A percentile compares a stretch with the other conserved stretches of the same genome.
These are phyloP conservation scores for Papilio helenus DNA, from an alignment of 1,140 invertebrate species.

Conservation along the genomic window DNA sequence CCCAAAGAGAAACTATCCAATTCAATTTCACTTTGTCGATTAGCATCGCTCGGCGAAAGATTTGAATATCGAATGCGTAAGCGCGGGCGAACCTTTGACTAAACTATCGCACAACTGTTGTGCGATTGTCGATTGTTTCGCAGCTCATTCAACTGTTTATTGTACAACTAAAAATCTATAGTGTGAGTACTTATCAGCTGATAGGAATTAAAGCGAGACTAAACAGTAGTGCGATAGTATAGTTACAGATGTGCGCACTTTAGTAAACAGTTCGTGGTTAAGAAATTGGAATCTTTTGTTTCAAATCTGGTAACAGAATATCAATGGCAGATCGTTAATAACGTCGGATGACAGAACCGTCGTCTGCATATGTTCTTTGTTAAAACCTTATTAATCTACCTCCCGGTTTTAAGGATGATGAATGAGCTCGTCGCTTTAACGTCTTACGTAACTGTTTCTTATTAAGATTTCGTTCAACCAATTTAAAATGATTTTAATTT, in stretches of 20 bases:
- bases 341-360: conserved; percentile 13
- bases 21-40: conserved; percentile 36
- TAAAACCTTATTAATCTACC: conserved; percentile 37
- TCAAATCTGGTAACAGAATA: conserved; percentile 6
- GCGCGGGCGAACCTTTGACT: too few species aligned
- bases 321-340: conserved; percentile 34
- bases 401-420: conserved; percentile 38
- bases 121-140: too few species aligned
- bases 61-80: conserved; percentile 37
- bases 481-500: not conserved
- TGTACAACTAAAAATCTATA: too few species aligned
- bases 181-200: too few species aligned
- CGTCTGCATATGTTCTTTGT: conserved; percentile 38
- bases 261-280: not conserved
- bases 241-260: too few species aligned
- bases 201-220: too few species aligned
- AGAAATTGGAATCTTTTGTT: conserved; percentile 30
- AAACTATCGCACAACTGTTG: too few species aligned
- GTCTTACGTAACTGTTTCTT: conserved; percentile 17
- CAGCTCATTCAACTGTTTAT: too few species aligned
- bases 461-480: not conserved
- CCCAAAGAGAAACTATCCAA: conserved; percentile 27
- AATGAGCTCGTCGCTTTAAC: conserved; percentile 18
- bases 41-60: conserved; percentile 13
- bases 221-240: too few species aligned